A percentile compares a stretch with the other conserved stretches of the same genome.
These are phyloP conservation scores for Chironomus riparius DNA, from an alignment of 2,888 invertebrate species.

Conservation along the genomic window DNA sequence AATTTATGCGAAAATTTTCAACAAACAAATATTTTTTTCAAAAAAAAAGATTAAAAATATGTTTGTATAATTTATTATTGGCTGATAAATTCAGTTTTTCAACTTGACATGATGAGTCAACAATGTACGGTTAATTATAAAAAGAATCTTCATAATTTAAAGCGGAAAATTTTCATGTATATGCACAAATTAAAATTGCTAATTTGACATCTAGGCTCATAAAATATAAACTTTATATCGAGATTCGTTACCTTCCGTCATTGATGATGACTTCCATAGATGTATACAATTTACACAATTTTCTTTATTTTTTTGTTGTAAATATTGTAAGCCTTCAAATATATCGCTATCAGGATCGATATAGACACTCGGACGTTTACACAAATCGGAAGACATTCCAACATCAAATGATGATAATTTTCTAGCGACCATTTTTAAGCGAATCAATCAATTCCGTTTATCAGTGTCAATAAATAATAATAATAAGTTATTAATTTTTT, in stretches of 20 bases:
- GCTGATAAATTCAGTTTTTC: no score
- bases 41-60: neutral
- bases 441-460: neutral
- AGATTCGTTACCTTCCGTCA: neutral
- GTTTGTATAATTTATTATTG: no score
- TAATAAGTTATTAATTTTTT: no score
- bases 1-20: neutral
- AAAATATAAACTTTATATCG: no score
- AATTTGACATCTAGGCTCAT: neutral
- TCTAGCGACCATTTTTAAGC: conserved; percentile 14
- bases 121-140: no score
- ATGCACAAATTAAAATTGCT: neutral
- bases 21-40: neutral
- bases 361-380: conserved; percentile 41
- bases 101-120: no score
- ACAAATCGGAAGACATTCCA: conserved; percentile 30
- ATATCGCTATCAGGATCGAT: conserved; percentile 43
- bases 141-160: no score
- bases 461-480: neutral
- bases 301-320: conserved; percentile 8
- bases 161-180: neutral
- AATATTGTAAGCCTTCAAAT: conserved; percentile 16
- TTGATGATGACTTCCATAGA: conserved; percentile 3
- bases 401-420: conserved; percentile 12
- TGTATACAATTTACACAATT: conserved; percentile 27